Evolutionary conservation across 2,113 vertebrate species (phyloP).

Genomic region (Brachyhypopomus occidentalis): DNA sequence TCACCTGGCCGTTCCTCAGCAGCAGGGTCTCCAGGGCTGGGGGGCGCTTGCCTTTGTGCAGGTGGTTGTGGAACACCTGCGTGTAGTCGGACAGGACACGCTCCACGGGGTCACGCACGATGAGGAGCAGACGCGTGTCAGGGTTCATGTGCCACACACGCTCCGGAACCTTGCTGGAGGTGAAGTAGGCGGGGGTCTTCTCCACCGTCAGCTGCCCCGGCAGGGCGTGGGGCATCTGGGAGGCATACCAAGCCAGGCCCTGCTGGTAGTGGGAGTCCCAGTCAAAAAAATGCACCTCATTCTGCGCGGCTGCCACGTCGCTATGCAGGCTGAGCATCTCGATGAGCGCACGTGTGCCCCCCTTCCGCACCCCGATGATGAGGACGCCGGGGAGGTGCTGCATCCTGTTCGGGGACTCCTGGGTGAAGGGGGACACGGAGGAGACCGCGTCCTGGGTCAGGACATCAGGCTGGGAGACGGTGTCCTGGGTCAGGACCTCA

Average conservation of each 20-base stretch:
- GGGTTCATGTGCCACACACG: slow-evolving; percentile 86
- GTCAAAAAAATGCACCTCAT: slow-evolving; percentile 97
- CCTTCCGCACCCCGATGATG: slow-evolving; percentile 96
- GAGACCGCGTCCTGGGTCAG: too few relatives aligned
- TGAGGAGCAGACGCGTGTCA: slow-evolving; percentile 85
- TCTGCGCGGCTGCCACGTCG: slow-evolving; percentile 85
- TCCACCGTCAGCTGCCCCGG: slow-evolving; percentile 90
- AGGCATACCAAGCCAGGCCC: slow-evolving; percentile 88
- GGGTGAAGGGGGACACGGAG: background rate
- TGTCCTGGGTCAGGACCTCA: too few relatives aligned
- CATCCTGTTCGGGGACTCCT: slow-evolving; percentile 49
- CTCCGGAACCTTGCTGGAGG: slow-evolving; percentile 86
- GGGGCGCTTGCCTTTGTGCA: slow-evolving; percentile 91
- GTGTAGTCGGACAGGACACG: slow-evolving; percentile 96
- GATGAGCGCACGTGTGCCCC: slow-evolving; percentile 91
- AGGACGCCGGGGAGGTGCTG: slow-evolving; percentile 85
- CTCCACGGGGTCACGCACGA: slow-evolving; percentile 91
- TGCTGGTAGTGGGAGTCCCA: slow-evolving; percentile 91
- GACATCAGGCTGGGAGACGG: slow-evolving; percentile 24
- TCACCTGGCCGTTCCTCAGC: slow-evolving; percentile 84
- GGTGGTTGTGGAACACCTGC: slow-evolving; percentile 92
- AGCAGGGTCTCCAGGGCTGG: slow-evolving; percentile 87
- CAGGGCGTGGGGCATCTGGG: slow-evolving; percentile 89
- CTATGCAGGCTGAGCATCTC: slow-evolving; percentile 96
- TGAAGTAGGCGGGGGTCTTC: slow-evolving; percentile 98